Base-by-base conservation (phyloP, 1,140 invertebrate genomes). In the Drosophila carrolli region DNA sequence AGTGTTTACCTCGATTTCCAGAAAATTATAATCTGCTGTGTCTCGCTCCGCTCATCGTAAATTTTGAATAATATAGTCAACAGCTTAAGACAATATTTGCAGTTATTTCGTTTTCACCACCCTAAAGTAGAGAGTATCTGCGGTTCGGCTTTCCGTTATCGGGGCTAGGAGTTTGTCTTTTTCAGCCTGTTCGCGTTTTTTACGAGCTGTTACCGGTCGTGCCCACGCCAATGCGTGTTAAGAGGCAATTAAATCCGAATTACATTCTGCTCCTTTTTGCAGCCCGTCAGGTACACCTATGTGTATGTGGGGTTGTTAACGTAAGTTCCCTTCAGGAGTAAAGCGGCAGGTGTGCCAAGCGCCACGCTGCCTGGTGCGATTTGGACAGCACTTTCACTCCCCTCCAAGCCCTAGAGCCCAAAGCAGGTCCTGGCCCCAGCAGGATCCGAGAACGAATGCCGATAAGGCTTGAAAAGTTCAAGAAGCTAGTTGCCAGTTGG, bases 211-310 rank as follows among this genome's bases (percentile, higher is more conserved):
- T 86, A 77, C 83, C 79, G 75, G 75, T 76, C 37, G 54, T 77
- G 63, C 74, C 83, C 48, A 72, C 84, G 83, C 84, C 84, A 82
- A 80, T 88, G 83, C 83, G 83, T 88, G 83, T 88, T 88, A 88
- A 88, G 84, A 88, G 83, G 83, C 83, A 88, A 88, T 88, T 88
- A 88, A 88, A 88, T 88, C 84, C 84, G 80, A 89, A 88, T 88
- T 88, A 89, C 84, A 88, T 80, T 89, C 77, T 80, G 83, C 80
- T 74, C 65, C 79, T 88, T 89, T 86, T 65, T 70, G 56, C 81
- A 82, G 60, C 27, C 32, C 46, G 8, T 8, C 8, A n/a, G 32
- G 41, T 51, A 48, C 38, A 14, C 13, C 27, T 35, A 8, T 57
- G 29, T 19, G 7, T 54, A 11, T 55, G 8, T 63, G 27, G 47